These are phyloP conservation scores for Onthophagus sagittarius DNA, from an alignment of 2,888 invertebrate species.

Conservation along the genomic window DNA sequence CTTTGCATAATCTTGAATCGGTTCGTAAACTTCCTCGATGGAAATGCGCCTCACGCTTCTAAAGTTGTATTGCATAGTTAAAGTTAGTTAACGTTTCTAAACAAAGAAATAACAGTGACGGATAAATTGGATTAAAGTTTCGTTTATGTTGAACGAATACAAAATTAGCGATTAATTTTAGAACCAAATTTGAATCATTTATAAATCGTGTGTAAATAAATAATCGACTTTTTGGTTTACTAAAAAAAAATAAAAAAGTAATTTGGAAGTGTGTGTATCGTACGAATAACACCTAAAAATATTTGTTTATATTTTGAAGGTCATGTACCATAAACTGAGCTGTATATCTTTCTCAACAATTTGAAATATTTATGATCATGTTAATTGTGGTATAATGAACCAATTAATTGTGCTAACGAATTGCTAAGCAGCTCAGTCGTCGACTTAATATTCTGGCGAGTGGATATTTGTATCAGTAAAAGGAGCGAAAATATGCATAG, in stretches of 20 bases:
- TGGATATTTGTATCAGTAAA: neutral
- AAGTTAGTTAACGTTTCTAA: neutral
- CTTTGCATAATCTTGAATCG: neutral
- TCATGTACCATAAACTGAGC: too few species aligned
- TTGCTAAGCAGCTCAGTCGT: neutral
- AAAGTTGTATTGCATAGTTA: neutral
- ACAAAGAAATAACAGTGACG: neutral
- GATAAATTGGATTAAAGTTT: neutral
- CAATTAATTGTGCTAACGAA: neutral
- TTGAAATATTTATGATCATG: neutral
- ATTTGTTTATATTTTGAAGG: too few species aligned
- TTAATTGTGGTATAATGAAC: neutral
- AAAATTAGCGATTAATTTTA: neutral
- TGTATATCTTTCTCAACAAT: neutral
- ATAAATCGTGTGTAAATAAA: too few species aligned
- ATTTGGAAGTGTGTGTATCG: too few species aligned
- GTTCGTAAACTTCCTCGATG: neutral
- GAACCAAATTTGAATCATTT: too few species aligned
- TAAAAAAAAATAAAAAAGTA: too few species aligned
- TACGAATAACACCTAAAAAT: too few species aligned
- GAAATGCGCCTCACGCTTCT: neutral
- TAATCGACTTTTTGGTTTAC: neutral
- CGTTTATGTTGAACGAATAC: neutral
- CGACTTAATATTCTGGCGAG: neutral
- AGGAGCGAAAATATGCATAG: neutral